Percentiles rank a stretch among this genome's conserved stretches.
Evolutionary conservation across 2,113 vertebrate genomes (phyloP).

Genomic region (Cromileptes altivelis): DNA sequence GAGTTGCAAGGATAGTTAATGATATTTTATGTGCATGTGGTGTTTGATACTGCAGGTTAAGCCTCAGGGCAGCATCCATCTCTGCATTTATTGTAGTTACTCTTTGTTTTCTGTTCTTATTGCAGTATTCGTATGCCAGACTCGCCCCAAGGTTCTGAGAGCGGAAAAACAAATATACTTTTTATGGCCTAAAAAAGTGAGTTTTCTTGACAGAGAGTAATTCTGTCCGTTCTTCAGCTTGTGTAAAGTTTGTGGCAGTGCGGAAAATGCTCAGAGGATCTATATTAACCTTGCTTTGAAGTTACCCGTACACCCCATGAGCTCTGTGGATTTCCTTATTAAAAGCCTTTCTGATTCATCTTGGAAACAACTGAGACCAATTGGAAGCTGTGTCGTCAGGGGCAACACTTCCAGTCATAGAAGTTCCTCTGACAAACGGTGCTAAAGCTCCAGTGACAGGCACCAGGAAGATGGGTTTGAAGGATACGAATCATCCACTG

Average conservation of each 20-base stretch:
- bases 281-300: constrained; percentile 67
- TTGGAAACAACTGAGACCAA: constrained; percentile 55
- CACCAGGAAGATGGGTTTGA: constrained; percentile 24
- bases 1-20: background rate
- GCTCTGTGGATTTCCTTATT: constrained; percentile 52
- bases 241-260: constrained; percentile 49
- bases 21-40: background rate
- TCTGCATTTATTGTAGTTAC: constrained; percentile 38
- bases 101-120: constrained; percentile 28
- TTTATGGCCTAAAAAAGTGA: constrained; percentile 41
- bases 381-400: background rate
- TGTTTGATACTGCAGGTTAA: constrained; percentile 35
- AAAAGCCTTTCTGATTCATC: constrained; percentile 58
- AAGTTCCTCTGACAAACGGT: constrained; percentile 30
- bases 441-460: constrained; percentile 46
- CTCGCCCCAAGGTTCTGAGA: constrained; percentile 6
- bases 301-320: constrained; percentile 24
- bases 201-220: constrained; percentile 39
- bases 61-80: constrained; percentile 14
- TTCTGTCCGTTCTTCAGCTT: constrained; percentile 31
- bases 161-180: constrained; percentile 23
- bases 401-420: constrained; percentile 8
- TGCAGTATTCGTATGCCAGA: constrained; percentile 10
- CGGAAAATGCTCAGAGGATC: constrained; percentile 47
- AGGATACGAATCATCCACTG: constrained; percentile 46